phyloP scores from a whole-genome alignment of 2,888 invertebrate species.

The Eupithecia abbreviata region DNA sequence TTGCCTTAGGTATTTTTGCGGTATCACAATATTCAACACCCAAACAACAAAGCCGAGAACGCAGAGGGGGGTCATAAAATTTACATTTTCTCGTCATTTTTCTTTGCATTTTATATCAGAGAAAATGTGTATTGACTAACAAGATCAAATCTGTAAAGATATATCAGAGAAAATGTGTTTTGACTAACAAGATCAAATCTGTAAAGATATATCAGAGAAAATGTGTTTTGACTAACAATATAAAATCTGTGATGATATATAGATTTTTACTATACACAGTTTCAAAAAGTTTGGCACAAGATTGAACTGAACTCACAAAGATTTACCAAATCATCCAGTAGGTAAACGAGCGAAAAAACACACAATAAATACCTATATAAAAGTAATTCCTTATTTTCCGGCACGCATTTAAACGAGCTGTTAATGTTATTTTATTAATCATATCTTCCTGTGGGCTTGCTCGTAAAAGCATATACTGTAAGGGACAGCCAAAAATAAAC shows the following conservation, averaged over 20 bases:
- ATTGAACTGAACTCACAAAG: background rate
- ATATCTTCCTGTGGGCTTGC: constrained; percentile 73
- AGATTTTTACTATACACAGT: background rate
- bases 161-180: constrained; percentile 61
- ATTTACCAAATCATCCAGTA: background rate
- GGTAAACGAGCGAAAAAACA: constrained; percentile 50
- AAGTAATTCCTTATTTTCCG: constrained; percentile 67
- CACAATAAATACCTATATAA: constrained; percentile 47
- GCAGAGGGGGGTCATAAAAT: constrained; percentile 57
- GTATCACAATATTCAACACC: constrained; percentile 21
- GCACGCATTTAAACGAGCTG: constrained; percentile 48
- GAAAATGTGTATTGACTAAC: constrained; percentile 64
- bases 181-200: constrained; percentile 53
- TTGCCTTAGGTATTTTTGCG: constrained; percentile 19
- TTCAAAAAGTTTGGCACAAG: constrained; percentile 17
- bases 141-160: constrained; percentile 41
- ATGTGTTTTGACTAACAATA: constrained; percentile 65
- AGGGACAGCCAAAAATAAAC: constrained; percentile 73
- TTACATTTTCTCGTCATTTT: constrained; percentile 63
- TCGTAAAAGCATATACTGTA: constrained; percentile 64
- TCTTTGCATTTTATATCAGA: constrained; percentile 64
- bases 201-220: constrained; percentile 48
- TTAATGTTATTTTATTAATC: constrained; percentile 62
- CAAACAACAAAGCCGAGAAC: constrained; percentile 37
- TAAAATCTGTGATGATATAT: constrained; percentile 7